Conservation (phyloP, 2,797 vertebrate species). For the Muraenolepis orangiensis region DNA sequence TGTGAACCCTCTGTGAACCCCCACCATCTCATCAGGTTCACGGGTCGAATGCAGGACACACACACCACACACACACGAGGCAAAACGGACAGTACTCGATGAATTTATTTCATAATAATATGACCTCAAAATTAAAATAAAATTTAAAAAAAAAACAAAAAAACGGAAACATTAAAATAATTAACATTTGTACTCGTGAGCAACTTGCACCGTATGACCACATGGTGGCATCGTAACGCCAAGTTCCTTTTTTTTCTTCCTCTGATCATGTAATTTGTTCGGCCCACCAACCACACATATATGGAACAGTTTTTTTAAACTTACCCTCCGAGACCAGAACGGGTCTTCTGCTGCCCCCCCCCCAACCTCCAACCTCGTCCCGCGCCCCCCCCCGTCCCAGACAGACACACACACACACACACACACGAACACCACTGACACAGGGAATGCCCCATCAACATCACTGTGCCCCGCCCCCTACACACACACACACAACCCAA, state of each 20-base stretch:
- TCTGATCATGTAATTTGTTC: constrained; percentile 61
- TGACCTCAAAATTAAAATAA: constrained; percentile 73
- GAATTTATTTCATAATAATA: constrained; percentile 85
- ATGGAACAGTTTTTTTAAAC: constrained; percentile 49
- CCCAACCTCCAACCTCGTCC: too few species aligned
- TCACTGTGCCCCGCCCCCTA: constrained; percentile 19
- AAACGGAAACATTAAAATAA: constrained; percentile 73
- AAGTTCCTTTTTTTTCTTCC: constrained; percentile 62
- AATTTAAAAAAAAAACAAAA: background rate
- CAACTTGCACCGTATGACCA: constrained; percentile 79
- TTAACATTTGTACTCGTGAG: constrained; percentile 70
- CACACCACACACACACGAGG: constrained; percentile 9
- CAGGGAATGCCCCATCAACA: constrained; percentile 59
- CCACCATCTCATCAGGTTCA: background rate
- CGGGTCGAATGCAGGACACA: constrained; percentile 46
- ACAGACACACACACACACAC: constrained; percentile 66
- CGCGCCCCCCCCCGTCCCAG: constrained; percentile 62
- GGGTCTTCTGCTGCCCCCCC: background rate
- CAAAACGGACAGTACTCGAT: constrained; percentile 66
- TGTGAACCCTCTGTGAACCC: constrained; percentile 54
- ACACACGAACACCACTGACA: constrained; percentile 70
- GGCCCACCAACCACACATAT: constrained; percentile 47
- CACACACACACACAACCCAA: background rate
- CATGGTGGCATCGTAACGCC: constrained; percentile 79
- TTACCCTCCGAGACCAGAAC: constrained; percentile 17